A percentile compares a stretch with the other conserved stretches of the same genome.
These are phyloP conservation scores for Eumerus sabulonum DNA, from an alignment of 2,888 invertebrate species.

Conservation along the genomic window DNA sequence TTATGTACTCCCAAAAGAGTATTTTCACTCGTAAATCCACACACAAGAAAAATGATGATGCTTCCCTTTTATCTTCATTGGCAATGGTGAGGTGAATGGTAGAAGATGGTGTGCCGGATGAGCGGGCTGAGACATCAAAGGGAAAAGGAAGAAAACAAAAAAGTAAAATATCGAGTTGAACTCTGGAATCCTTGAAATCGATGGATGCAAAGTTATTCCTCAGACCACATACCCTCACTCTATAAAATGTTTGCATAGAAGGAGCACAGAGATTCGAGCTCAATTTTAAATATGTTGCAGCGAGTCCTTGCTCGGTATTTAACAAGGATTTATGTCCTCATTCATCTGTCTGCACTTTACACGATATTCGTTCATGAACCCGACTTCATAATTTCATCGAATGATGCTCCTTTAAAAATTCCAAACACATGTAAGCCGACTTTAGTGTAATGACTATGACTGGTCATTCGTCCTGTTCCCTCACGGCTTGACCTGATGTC, in stretches of 20 bases:
- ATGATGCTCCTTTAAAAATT: slow-evolving; percentile 51
- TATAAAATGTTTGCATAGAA: slow-evolving; percentile 1
- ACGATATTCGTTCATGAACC: slow-evolving; percentile 41
- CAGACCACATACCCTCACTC: neutral
- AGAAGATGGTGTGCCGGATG: neutral
- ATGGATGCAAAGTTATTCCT: slow-evolving; percentile 64
- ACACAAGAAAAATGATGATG: slow-evolving; percentile 67
- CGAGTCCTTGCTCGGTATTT: slow-evolving; percentile 40
- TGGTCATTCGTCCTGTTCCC: slow-evolving; percentile 1
- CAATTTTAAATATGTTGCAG: slow-evolving; percentile 60
- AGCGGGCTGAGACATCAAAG: slow-evolving; percentile 56
- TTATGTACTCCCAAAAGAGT: slow-evolving; percentile 47
- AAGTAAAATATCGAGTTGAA: too few relatives aligned
- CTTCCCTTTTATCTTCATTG: slow-evolving; percentile 69
- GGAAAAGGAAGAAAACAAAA: slow-evolving; percentile 16
- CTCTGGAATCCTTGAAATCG: slow-evolving; percentile 45
- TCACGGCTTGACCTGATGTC: slow-evolving; percentile 36
- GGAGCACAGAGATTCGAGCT: slow-evolving; percentile 29
- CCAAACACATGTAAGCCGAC: slow-evolving; percentile 39
- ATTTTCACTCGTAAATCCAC: slow-evolving; percentile 68
- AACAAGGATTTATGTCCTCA: slow-evolving; percentile 68
- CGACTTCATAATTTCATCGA: slow-evolving; percentile 16
- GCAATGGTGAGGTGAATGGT: slow-evolving; percentile 8
- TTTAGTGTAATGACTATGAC: slow-evolving; percentile 22
- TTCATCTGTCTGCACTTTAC: slow-evolving; percentile 56